phyloP scores from a whole-genome alignment of 1,140 invertebrate species.

The Cheumatopsyche charites region DNA sequence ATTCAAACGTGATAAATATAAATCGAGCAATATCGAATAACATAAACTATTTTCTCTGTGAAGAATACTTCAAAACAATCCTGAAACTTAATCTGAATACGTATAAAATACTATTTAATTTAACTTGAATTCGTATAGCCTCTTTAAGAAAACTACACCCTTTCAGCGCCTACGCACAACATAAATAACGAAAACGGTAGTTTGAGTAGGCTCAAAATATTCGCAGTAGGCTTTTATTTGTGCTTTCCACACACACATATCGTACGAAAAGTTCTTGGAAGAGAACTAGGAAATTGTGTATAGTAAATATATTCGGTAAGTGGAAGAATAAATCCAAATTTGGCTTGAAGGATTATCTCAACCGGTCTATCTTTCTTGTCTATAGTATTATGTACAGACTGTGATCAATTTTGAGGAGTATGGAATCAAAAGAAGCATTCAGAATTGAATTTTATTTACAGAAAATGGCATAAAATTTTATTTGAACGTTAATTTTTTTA shows the following conservation, averaged over 20 bases:
- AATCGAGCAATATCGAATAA: too few species aligned
- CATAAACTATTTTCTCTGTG: too few species aligned
- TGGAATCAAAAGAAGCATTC: not conserved
- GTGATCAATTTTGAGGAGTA: too few species aligned
- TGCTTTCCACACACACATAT: not conserved
- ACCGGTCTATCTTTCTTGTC: slow-evolving; percentile 40
- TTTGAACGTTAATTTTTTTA: too few species aligned
- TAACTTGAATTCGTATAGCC: not conserved
- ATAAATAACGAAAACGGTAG: slow-evolving; percentile 24
- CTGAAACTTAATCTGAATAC: too few species aligned
- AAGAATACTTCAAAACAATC: too few species aligned
- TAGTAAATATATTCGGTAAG: slow-evolving; percentile 32
- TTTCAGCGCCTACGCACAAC: slow-evolving; percentile 5
- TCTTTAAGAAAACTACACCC: not conserved
- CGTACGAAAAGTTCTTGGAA: not conserved
- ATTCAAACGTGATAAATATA: too few species aligned
- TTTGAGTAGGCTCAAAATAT: not conserved
- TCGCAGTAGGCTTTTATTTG: slow-evolving; percentile 6
- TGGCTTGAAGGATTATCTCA: slow-evolving; percentile 43
- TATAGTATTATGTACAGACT: not conserved
- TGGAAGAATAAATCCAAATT: slow-evolving; percentile 45
- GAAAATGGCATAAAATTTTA: too few species aligned
- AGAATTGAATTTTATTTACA: not conserved
- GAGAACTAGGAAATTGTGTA: slow-evolving; percentile 21
- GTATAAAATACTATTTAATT: too few species aligned